Base-by-base conservation (phyloP, 1,140 invertebrate species). In the Calliopsis andreniformis region DNA sequence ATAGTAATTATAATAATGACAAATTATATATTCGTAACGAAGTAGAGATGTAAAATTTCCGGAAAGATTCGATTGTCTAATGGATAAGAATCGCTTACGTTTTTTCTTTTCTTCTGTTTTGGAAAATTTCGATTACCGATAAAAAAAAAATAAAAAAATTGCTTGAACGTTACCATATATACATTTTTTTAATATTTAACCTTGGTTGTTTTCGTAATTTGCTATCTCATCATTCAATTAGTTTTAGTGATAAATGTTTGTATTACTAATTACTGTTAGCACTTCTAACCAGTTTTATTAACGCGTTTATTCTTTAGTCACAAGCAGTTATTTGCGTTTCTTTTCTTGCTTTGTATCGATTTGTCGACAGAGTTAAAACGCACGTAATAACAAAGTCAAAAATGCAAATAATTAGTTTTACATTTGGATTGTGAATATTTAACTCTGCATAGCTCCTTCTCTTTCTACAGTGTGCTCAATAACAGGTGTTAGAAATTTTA, bases 1-100 rank as follows among this genome's bases (percentile, higher is more conserved):
- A 39, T 79, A 75, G 47, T 32, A 59, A 78, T 55, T 32, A 67
- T 47, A 61, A 32, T 69, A 76, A 69, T 6, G n/a, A 43, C 59
- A 76, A 69, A 69, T 51, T 63, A 43, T 69, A 49, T 55, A 39
- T 49, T 45, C 20, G 43, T 68, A 51, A 28, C 2, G 20, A 55
- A 53, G 53, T 47, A 61, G 76, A 75, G 76, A 78, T 78, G 76
- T 78, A 78, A 78, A 78, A 25, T 78, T 67, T 78, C 62, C 14
- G 42, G 70, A 66, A 73, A 75, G 69, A 49, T 78, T 20, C 39
- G n/a, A 67, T 42, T 35, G 2, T 53, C 20, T 30, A 20, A 28
- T 7, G 25, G 63, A 39, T 12, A 14, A 64, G 23, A 28, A 3
- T 35, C 3, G 3, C 14, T n/a, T n/a, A n/a, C n/a, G n/a, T n/a